Conservation (phyloP, 1,140 invertebrate genomes). For the Bemisia tabaci region DNA sequence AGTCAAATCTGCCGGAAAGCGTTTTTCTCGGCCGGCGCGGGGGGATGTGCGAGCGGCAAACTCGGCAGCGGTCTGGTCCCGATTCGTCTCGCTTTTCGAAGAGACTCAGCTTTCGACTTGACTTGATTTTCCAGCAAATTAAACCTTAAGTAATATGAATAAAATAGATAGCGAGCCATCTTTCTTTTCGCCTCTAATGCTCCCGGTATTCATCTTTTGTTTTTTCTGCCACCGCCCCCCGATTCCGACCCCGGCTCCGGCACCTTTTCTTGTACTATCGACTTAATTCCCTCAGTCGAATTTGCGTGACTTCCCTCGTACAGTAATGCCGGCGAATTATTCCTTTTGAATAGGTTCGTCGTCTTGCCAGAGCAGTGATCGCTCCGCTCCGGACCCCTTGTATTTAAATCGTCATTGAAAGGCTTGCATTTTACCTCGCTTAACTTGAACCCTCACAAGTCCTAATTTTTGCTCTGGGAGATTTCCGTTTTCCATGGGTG, state of each 20-base stretch:
- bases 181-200: neutral
- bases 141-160: neutral
- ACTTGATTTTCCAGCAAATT: neutral
- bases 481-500: too few relatives aligned
- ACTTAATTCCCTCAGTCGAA: neutral
- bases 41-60: too few relatives aligned
- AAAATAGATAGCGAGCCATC: neutral
- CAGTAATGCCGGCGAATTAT: neutral
- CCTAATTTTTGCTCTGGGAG: too few relatives aligned
- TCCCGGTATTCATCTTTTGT: neutral
- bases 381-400: too few relatives aligned
- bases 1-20: too few relatives aligned
- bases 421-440: too few relatives aligned
- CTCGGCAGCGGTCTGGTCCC: too few relatives aligned
- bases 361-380: too few relatives aligned
- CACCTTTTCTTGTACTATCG: neutral
- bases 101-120: neutral
- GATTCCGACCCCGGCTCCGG: neutral
- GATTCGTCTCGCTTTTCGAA: too few relatives aligned
- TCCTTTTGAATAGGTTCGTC: too few relatives aligned
- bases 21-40: neutral
- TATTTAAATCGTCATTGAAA: too few relatives aligned
- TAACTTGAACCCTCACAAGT: too few relatives aligned
- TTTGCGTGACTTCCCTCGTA: neutral
- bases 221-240: neutral